Base-by-base conservation (phyloP, 2,113 vertebrate species). In the Lepus europaeus region DNA sequence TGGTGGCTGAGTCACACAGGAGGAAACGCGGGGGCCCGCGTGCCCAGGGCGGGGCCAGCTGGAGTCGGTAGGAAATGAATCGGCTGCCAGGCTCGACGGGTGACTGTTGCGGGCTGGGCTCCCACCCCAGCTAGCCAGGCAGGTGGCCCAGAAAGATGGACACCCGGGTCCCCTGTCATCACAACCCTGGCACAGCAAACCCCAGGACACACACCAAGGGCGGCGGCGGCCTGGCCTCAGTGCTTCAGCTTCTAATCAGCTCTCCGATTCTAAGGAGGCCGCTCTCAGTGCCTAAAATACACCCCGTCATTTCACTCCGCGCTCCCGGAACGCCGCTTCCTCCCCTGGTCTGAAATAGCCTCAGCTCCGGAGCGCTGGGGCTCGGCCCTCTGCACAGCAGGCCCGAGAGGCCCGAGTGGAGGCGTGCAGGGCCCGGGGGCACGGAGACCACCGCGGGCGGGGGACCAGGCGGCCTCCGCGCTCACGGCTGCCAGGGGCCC, bases 271-370 rank as follows among this genome's bases (percentile, higher is more conserved):
- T 36, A 79, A 77, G 33, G 86, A 92, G n/a, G 61, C 13, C 53
- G 89, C 85, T 89, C 61, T 64, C 74, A 79, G 33, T 76, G 20
- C 93, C 90, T 95, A 96, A 97, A 96, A 97, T 94, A 96, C 4
- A 97, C 56, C 49, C 83, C n/a, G 9, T 88, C 93, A 97, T 97
- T 96, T 94, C 6, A 59, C 51, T 90, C 85, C 90, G 33, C 64
- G 70, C 82, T 93, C 83, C 87, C 6, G 90, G 96, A 96, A 97
- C 84, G 73, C n/a, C 86, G 88, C 84, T 61, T 97, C 33, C 39
- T 51, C 74, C 74, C 53, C 83, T 89, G 49, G 87, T 80, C 91
- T 87, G 56, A 95, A 97, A 96, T 51, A 93, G 86, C 74, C 93
- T 76, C 10, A 70, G 87, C 31, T 39, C 20, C 56, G 73, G 25